Evolutionary conservation across 2,113 vertebrate genomes (phyloP).

Genomic region (Lepidiolamprologus cunningtoni): DNA sequence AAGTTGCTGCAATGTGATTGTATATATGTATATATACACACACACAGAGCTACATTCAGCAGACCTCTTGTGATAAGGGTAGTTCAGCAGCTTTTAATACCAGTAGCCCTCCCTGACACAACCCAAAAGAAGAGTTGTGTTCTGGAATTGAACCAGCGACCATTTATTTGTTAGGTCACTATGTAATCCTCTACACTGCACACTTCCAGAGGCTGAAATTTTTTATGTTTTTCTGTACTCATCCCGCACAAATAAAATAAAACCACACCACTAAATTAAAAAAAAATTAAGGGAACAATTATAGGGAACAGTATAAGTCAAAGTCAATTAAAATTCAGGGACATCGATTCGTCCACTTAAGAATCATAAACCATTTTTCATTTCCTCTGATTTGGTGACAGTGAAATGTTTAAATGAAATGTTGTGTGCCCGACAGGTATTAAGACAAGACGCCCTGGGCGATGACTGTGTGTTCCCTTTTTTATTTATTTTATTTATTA

Average conservation of each 20-base stretch:
- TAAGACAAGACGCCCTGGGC: not conserved
- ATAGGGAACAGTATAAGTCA: not conserved
- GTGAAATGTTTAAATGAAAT: not conserved
- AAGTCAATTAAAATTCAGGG: not conserved
- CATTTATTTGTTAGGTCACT: not conserved
- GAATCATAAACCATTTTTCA: too few relatives aligned
- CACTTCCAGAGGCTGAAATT: not conserved
- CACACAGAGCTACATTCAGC: not conserved
- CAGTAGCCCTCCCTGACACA: not conserved
- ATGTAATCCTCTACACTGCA: not conserved
- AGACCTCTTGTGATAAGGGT: not conserved
- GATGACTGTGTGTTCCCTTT: accelerated
- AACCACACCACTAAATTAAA: not conserved
- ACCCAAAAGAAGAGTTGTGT: not conserved
- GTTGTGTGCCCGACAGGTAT: not conserved
- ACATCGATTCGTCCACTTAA: not conserved
- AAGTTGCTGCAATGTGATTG: not conserved
- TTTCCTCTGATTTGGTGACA: not conserved
- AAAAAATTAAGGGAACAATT: not conserved
- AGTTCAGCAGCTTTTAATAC: not conserved
- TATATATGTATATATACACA: not conserved
- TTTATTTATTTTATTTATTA: not conserved
- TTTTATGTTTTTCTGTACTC: not conserved
- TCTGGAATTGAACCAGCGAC: not conserved
- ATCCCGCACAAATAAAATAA: not conserved